A percentile compares a stretch with the other conserved stretches of the same genome.
These are phyloP conservation scores for Poecilia gillii DNA, from an alignment of 2,797 vertebrate genomes.

Conservation along the genomic window DNA sequence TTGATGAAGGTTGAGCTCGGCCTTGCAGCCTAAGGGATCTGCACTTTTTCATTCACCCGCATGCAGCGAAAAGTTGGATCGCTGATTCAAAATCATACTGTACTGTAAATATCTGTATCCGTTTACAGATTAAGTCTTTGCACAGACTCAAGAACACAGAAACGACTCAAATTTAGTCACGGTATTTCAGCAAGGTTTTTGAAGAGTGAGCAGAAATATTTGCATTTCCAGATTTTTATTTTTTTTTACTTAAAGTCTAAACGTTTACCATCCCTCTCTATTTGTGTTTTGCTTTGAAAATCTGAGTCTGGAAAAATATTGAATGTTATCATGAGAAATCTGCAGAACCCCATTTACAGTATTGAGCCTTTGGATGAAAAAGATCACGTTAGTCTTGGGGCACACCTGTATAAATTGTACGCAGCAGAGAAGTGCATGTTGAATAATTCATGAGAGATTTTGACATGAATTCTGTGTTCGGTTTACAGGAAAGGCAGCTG, in stretches of 20 bases:
- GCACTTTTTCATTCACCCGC: constrained; percentile 20
- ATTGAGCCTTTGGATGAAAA: constrained; percentile 2
- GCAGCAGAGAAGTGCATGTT: constrained; percentile 6
- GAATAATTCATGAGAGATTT: constrained; percentile 37
- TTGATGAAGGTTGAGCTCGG: constrained; percentile 76
- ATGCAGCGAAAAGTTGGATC: constrained; percentile 3
- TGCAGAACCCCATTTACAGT: background rate
- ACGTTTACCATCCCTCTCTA: background rate
- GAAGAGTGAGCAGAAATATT: too few relatives aligned
- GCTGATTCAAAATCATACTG: constrained; percentile 35
- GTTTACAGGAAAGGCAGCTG: constrained; percentile 8
- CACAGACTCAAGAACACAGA: background rate
- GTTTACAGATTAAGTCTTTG: constrained; percentile 26
- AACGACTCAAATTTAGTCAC: background rate
- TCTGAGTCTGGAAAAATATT: background rate
- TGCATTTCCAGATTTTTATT: background rate
- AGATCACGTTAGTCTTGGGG: background rate
- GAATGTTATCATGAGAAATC: background rate
- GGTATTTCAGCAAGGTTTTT: background rate
- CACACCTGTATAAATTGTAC: constrained; percentile 4
- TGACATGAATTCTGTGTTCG: constrained; percentile 36
- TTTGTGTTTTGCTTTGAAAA: background rate
- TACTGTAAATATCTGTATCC: background rate
- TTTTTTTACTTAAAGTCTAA: background rate
- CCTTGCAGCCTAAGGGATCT: constrained; percentile 57